Percentiles rank a stretch among this genome's conserved stretches.
Evolutionary conservation across 2,888 invertebrate species (phyloP).

Genomic region (Ectropis crepuscularia): DNA sequence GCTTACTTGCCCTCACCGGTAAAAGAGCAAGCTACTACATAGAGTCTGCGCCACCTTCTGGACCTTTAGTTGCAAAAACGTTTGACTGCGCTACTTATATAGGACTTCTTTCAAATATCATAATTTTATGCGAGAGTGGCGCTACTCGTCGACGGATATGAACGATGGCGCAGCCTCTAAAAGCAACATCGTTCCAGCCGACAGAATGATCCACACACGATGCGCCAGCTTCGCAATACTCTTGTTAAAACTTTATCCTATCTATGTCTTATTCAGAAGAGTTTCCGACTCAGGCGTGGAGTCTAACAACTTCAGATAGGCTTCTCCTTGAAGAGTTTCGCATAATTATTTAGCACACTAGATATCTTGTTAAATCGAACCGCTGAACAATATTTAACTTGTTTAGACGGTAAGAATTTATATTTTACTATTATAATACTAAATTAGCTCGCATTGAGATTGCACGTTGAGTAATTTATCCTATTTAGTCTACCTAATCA

Average conservation of each 20-base stretch:
- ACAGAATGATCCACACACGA: conserved; percentile 15
- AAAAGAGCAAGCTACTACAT: conserved; percentile 6
- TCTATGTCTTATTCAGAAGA: conserved; percentile 10
- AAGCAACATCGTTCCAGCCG: conserved; percentile 9
- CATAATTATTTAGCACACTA: background rate
- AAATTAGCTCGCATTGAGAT: too few relatives aligned
- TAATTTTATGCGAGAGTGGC: too few relatives aligned
- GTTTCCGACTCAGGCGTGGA: conserved; percentile 2
- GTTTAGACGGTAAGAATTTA: background rate
- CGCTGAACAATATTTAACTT: background rate
- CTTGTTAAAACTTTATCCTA: conserved; percentile 20
- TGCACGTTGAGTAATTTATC: too few relatives aligned
- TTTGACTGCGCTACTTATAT: background rate
- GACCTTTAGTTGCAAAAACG: too few relatives aligned
- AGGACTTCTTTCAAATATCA: too few relatives aligned
- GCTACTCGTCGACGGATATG: background rate
- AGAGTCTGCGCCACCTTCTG: background rate
- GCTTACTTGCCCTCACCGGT: conserved; percentile 5
- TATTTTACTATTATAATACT: too few relatives aligned
- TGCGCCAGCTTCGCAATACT: conserved; percentile 10
- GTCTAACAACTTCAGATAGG: conserved; percentile 5
- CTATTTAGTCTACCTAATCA: too few relatives aligned
- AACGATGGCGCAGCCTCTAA: background rate
- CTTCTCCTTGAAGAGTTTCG: background rate
- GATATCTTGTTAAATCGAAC: background rate